Evolutionary conservation across 1,140 invertebrate genomes (phyloP).

Genomic region (Harpegnathos saltator): DNA sequence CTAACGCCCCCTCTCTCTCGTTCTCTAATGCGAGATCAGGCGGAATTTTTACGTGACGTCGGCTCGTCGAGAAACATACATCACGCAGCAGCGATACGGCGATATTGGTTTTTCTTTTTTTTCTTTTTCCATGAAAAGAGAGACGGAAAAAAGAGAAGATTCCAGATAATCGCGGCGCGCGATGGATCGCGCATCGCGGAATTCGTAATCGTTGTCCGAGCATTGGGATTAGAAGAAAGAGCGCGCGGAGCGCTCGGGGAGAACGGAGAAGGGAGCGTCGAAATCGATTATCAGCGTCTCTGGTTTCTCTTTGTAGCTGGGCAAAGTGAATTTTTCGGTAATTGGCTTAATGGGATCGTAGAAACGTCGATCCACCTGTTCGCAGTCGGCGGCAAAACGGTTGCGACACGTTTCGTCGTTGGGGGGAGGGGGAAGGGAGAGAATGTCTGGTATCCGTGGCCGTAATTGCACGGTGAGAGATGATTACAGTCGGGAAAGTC

Average conservation of each 20-base stretch:
- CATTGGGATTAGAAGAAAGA: not conserved
- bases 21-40: constrained; percentile 46
- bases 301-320: not conserved
- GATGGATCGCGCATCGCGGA: not conserved
- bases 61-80: constrained; percentile 8
- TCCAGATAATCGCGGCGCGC: not conserved
- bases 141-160: not conserved
- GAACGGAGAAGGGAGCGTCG: too few species aligned
- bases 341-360: constrained; percentile 15
- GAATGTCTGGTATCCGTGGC: too few species aligned
- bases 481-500: too few species aligned
- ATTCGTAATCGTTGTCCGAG: not conserved
- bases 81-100: not conserved
- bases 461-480: too few species aligned
- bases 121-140: not conserved
- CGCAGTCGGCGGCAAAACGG: too few species aligned
- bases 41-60: constrained; percentile 24
- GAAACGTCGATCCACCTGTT: not conserved
- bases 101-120: constrained; percentile 36
- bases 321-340: not conserved
- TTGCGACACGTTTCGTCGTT: too few species aligned
- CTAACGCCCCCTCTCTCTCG: too few species aligned
- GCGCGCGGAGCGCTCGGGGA: too few species aligned
- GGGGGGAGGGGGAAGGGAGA: too few species aligned
- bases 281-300: not conserved